Percentiles rank a stretch among this genome's conserved stretches.
These are phyloP conservation scores for Holcopasites calliopsidis DNA, from an alignment of 1,140 invertebrate genomes.

Conservation along the genomic window DNA sequence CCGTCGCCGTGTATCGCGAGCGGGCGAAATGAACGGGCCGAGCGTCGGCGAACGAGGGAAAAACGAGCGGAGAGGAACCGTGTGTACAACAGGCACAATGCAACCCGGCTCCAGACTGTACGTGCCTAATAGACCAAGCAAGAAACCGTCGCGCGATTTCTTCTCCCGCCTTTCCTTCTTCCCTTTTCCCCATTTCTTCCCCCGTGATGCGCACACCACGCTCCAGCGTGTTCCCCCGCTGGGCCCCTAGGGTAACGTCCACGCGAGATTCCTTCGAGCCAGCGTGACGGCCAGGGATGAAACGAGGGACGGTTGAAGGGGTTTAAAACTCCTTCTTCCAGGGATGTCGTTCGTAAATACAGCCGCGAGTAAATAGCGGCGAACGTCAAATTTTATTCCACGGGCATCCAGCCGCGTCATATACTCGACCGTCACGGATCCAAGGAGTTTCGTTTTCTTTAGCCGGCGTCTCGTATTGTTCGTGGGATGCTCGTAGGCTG, in stretches of 20 bases:
- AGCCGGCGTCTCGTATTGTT: too few relatives aligned
- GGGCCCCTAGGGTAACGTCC: not conserved
- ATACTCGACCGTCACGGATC: not conserved
- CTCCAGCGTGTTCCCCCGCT: not conserved
- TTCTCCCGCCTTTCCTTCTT: not conserved
- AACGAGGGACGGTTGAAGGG: not conserved
- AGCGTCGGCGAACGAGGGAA: not conserved
- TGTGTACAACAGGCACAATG: not conserved
- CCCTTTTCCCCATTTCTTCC: not conserved
- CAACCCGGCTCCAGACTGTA: not conserved
- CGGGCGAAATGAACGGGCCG: not conserved
- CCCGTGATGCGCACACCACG: not conserved
- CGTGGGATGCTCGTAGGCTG: not conserved
- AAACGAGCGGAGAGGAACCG: not conserved
- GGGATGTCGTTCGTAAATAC: not conserved
- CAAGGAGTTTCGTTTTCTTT: not conserved
- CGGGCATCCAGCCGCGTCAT: not conserved
- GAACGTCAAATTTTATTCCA: constrained; percentile 4
- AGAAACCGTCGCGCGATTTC: constrained; percentile 20
- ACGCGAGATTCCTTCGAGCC: not conserved
- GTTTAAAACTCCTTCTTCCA: not conserved
- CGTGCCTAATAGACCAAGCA: constrained; percentile 26
- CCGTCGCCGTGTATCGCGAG: not conserved
- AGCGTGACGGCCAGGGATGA: not conserved
- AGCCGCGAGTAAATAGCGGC: constrained; percentile 8